Conservation (phyloP, 2,797 vertebrate genomes). For the Petrocephalus sullivani region DNA sequence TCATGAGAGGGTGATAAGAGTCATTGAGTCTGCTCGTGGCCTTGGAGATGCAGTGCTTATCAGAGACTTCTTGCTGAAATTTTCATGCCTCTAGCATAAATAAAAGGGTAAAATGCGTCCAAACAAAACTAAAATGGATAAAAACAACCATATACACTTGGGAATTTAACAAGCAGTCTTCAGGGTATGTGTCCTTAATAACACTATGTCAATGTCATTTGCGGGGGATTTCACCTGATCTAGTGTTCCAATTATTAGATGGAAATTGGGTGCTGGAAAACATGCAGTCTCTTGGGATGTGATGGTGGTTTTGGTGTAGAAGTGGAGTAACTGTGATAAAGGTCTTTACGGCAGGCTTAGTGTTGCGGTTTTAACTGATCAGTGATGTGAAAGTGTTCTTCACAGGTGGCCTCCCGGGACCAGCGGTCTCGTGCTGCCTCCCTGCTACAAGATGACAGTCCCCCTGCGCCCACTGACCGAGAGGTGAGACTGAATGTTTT, state of each 20-base stretch:
- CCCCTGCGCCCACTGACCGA: conserved; percentile 66
- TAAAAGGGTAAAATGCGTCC: not conserved
- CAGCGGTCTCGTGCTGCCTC: conserved; percentile 62
- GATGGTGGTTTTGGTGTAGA: not conserved
- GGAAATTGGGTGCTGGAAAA: not conserved
- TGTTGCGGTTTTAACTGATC: not conserved
- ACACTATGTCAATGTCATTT: not conserved
- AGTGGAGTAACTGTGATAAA: not conserved
- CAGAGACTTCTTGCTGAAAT: not conserved
- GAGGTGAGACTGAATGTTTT: conserved; percentile 67
- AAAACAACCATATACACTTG: not conserved
- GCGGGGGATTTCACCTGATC: not conserved
- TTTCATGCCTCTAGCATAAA: not conserved
- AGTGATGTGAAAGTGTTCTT: conserved; percentile 25
- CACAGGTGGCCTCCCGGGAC: conserved; percentile 61
- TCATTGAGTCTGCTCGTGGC: not conserved
- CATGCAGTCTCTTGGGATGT: not conserved
- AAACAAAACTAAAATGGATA: not conserved
- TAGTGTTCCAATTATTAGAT: not conserved
- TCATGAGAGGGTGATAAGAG: not conserved
- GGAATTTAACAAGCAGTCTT: not conserved
- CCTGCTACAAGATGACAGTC: conserved; percentile 64
- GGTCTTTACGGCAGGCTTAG: not conserved
- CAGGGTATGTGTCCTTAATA: not conserved
- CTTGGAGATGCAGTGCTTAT: not conserved